Base-by-base conservation (phyloP, 2,113 vertebrate genomes). In the Mus spicilegus region DNA sequence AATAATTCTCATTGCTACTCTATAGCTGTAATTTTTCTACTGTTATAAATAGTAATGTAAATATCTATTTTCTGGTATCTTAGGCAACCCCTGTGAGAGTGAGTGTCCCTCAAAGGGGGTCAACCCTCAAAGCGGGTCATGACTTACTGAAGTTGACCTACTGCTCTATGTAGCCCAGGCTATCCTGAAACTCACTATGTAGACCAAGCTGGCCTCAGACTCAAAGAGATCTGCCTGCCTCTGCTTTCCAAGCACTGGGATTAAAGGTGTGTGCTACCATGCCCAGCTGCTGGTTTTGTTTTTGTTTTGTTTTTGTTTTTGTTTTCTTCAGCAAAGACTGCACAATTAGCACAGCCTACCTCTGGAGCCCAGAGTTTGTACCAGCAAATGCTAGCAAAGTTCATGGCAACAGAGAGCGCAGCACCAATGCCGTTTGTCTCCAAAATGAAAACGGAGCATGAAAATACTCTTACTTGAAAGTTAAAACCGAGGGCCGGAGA, bases 391-490 rank as follows among this genome's bases (percentile, higher is more conserved):
- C 10, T 19, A 93, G 76, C 22, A 69, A 87, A 93, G 28, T 84
- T 91, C 36, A 93, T 65, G 63, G 63, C 56, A 76, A 76, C 56
- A 87, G 39, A 54, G 36, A 58, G 33, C 81, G 24, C 56, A 78
- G 33, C 13, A 91, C 9, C 70, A 67, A 69, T 58, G n/a, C 28
- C 11, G 73, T 80, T 96, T 67, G 70, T 85, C 73, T 91, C 72
- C 63, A 26, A 95, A 91, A 33, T 36, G 9, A 54, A 87, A 70
- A 81, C 67, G 77, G 69, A 58, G 17, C 61, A 19, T 87, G 46
- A 96, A 90, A 90, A 80, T 46, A 39, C 10, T 33, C 14, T 94
- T 73, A 92, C 39, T 73, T 95, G 36, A 88, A 92, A 90, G 63
- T 22, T 86, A 24, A 77, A 90, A 61, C 78, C 51, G 58, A 19